Percentiles rank a stretch among this genome's conserved stretches.
Conservation (phyloP, 2,113 vertebrate species). For the Tetrax tetrax region DNA sequence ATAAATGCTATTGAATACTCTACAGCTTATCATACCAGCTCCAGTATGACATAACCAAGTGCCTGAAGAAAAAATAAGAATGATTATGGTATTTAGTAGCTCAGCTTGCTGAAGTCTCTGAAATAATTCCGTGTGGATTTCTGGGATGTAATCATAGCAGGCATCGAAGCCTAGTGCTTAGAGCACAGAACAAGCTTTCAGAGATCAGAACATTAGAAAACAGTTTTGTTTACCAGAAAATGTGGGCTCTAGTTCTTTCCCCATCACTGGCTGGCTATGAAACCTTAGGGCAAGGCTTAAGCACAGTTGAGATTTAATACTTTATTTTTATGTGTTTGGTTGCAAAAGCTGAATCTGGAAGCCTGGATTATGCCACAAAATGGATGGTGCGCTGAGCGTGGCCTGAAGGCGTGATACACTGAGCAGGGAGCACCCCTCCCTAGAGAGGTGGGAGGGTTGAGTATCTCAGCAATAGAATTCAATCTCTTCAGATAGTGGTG, state of each 20-base stretch:
- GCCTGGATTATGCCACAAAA: background rate
- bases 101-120: background rate
- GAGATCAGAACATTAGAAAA: background rate
- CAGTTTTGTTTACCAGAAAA: background rate
- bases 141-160: background rate
- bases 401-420: too few relatives aligned
- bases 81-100: background rate
- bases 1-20: background rate
- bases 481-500: background rate
- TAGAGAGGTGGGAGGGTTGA: background rate
- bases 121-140: background rate
- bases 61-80: background rate
- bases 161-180: background rate
- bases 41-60: background rate
- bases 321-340: background rate
- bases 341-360: background rate
- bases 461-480: background rate
- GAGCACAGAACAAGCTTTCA: background rate
- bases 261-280: background rate
- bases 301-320: background rate
- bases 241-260: background rate
- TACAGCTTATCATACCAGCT: background rate
- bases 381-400: rapidly evolving
- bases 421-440: background rate
- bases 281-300: background rate